Conservation (phyloP, 1,140 invertebrate species). For the Caerostris darwini region DNA sequence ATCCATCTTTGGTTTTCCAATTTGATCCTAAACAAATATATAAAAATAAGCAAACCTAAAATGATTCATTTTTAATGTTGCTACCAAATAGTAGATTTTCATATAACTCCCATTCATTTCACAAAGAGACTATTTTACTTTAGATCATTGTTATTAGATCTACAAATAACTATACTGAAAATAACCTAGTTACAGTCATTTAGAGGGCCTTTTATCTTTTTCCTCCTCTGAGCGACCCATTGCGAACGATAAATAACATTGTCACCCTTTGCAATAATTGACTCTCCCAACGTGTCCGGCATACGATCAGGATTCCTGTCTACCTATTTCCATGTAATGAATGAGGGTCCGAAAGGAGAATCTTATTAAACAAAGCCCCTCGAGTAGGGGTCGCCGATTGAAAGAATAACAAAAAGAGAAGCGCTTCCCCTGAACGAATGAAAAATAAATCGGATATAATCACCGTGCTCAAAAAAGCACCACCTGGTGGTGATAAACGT, state of each 20-base stretch:
- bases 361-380: not conserved
- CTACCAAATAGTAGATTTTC: not conserved
- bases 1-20: no score
- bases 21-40: no score
- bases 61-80: no score
- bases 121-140: not conserved
- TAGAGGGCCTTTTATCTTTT: not conserved
- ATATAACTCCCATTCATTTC: not conserved
- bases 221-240: not conserved
- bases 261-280: slow-evolving; percentile 14
- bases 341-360: not conserved
- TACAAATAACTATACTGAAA: not conserved
- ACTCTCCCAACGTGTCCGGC: not conserved
- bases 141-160: not conserved
- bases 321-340: not conserved
- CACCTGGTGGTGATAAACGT: slow-evolving; percentile 7
- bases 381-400: not conserved
- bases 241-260: not conserved
- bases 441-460: slow-evolving; percentile 4
- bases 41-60: no score
- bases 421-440: not conserved
- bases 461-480: slow-evolving; percentile 22
- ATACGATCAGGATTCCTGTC: not conserved
- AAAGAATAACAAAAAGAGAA: not conserved
- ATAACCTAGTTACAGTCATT: not conserved